A percentile compares a stretch with the other conserved stretches of the same genome.
Evolutionary conservation across 92 coral and sea anemone genomes (phyloP).

Genomic region (Nematostella vectensis): DNA sequence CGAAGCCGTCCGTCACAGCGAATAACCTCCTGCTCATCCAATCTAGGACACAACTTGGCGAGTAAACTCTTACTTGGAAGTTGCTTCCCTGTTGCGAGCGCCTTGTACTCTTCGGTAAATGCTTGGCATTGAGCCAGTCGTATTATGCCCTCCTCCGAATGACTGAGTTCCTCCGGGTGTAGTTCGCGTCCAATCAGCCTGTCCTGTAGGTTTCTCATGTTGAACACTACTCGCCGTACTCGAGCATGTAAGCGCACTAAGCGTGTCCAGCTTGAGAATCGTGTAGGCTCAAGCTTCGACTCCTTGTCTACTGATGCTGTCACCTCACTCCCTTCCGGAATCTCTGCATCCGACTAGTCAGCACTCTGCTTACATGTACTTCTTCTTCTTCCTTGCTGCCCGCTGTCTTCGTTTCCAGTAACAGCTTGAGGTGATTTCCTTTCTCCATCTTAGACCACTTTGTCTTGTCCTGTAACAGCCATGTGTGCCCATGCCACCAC

Average conservation of each 20-base stretch:
- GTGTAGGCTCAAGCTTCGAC: slow-evolving; percentile 37
- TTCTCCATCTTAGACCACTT: slow-evolving; percentile 18
- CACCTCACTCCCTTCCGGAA: not conserved
- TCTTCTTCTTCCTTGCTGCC: not conserved
- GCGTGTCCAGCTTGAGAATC: slow-evolving; percentile 29
- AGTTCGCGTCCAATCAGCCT: slow-evolving; percentile 15
- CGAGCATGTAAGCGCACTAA: slow-evolving; percentile 31
- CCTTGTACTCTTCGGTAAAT: slow-evolving; percentile 29
- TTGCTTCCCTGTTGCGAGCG: slow-evolving; percentile 22
- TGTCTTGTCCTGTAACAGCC: slow-evolving; percentile 7
- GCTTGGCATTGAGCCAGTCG: slow-evolving; percentile 28
- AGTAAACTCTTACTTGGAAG: slow-evolving; percentile 24
- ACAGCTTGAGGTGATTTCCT: not conserved
- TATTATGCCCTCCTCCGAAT: slow-evolving; percentile 38
- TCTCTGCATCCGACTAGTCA: no score
- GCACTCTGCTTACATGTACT: no score
- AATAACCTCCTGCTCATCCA: slow-evolving; percentile 39
- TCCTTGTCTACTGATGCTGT: not conserved
- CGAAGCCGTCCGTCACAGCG: slow-evolving; percentile 23
- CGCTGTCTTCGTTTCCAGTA: slow-evolving; percentile 4
- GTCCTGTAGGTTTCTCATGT: slow-evolving; percentile 18
- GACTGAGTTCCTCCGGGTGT: slow-evolving; percentile 24
- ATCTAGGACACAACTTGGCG: slow-evolving; percentile 13
- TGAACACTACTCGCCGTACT: slow-evolving; percentile 24
- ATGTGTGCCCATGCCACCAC: slow-evolving; percentile 43